These are phyloP conservation scores for Cygnus olor DNA, from an alignment of 2,797 vertebrate genomes.

Conservation along the genomic window DNA sequence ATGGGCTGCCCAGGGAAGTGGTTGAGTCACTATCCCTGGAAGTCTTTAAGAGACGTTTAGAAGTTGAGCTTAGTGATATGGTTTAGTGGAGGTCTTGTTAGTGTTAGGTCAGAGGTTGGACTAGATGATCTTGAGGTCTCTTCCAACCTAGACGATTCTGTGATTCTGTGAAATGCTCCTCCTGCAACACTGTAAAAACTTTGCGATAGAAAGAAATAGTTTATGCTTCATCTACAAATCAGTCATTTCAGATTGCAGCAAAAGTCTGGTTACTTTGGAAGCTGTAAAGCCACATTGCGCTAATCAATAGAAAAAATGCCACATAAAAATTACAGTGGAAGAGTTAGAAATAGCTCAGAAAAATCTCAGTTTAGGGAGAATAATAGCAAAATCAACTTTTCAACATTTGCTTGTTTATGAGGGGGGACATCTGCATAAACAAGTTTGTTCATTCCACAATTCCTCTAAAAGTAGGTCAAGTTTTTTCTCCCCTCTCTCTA, in stretches of 20 bases:
- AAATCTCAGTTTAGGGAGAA: not conserved
- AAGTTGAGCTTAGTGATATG: too few relatives aligned
- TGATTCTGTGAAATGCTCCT: not conserved
- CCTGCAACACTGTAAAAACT: not conserved
- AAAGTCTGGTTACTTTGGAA: not conserved
- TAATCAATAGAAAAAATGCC: not conserved
- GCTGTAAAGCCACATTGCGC: not conserved
- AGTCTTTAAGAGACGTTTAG: too few relatives aligned
- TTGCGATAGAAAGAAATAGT: not conserved
- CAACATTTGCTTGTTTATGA: not conserved
- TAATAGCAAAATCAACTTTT: not conserved
- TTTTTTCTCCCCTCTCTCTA: not conserved
- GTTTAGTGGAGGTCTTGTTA: too few relatives aligned
- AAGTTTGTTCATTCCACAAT: not conserved
- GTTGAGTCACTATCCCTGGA: too few relatives aligned
- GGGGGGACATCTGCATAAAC: accelerated
- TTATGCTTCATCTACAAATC: not conserved
- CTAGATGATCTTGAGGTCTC: too few relatives aligned
- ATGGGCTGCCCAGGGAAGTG: too few relatives aligned
- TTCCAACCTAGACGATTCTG: too few relatives aligned
- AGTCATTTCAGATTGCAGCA: not conserved
- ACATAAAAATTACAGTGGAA: not conserved
- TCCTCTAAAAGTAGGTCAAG: not conserved
- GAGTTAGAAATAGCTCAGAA: not conserved
- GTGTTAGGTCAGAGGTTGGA: too few relatives aligned